phyloP scores from a whole-genome alignment of 2,888 invertebrate species.

The Harpagoxenus sublaevis region DNA sequence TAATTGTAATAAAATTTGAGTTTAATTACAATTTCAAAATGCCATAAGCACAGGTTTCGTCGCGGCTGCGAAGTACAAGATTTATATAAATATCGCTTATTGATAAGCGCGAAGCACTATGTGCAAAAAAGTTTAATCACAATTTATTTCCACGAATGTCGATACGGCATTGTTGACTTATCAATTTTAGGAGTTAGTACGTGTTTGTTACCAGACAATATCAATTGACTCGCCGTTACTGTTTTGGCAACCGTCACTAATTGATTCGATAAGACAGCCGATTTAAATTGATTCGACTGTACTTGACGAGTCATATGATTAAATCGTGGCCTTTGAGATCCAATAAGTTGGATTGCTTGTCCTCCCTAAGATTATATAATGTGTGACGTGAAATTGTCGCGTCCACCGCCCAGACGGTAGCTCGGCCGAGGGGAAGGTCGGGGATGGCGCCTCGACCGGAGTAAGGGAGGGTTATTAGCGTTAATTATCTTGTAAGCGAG shows the following conservation, averaged over 20 bases:
- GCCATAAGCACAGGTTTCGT: constrained; percentile 85
- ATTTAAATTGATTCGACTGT: constrained; percentile 83
- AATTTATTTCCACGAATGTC: background rate
- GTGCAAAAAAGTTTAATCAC: background rate
- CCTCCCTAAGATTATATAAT: constrained; percentile 76
- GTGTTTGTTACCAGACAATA: constrained; percentile 85
- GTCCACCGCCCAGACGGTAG: no score
- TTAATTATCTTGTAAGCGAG: no score
- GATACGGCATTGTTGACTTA: constrained; percentile 68
- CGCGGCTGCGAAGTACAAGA: constrained; percentile 73
- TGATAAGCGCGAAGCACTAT: background rate
- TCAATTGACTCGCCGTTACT: constrained; percentile 84
- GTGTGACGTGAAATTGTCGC: no score
- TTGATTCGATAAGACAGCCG: constrained; percentile 84
- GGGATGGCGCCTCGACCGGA: no score
- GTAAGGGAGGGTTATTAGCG: no score
- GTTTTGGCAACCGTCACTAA: constrained; percentile 84
- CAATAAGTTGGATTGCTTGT: constrained; percentile 84
- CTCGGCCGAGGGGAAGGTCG: no score
- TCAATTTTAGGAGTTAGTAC: constrained; percentile 85
- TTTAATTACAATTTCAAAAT: no score
- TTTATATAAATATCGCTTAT: background rate
- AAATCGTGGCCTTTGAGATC: constrained; percentile 85
- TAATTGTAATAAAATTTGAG: no score
- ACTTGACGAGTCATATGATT: constrained; percentile 85